Evolutionary conservation across 2,888 invertebrate genomes (phyloP), one percentile per base, ranked within the genome.

Genomic region (Volucella inflata): DNA sequence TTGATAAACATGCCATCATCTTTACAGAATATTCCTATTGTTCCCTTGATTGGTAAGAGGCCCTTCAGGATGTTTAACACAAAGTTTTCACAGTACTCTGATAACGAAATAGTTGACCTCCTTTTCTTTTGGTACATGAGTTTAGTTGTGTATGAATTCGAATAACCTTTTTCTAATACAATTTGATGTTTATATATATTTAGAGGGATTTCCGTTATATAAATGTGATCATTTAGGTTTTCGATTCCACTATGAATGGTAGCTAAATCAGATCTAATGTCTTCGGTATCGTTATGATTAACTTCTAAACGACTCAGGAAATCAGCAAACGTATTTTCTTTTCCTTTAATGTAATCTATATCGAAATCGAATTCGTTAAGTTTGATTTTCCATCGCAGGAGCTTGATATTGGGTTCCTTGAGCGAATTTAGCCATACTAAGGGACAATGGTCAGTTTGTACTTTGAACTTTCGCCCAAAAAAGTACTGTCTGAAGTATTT

Each of bases 191-290:
- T 36, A 44, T 64, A 64, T 44, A 55, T 64, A 36, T 74, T 74
- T 12, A 55, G 11, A 8, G 38, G 53, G 2, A 8, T 55, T 53
- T 64, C 68, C 16, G 57, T 10, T 10, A 71, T 76, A 11, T 64
- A 60, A 16, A 71, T 57, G 38, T 71, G 78, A 40, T 71, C 55
- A 14, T 44, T 10, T 16, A 71, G 46, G 17, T 71, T 65, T 64
- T 71, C 71, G 8, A 57, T 9, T 40, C 87, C 87, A 2, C 90
- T 90, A 40, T 50, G 50, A 17, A 50, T 50, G 1, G 50, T 50
- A 17, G 50, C 50, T 9, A 50, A 50, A 9, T 50, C 17, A 2
- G 50, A 50, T 50, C 50, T 50, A 2, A 50, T 50, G 1, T 50
- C 50, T 50, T 50, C 50, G 9, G 17, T 17, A 17, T 50, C 17